Percentiles rank a stretch among this genome's conserved stretches.
These are phyloP conservation scores for Pantelozetes paolii DNA, from an alignment of 2,888 invertebrate species.

Conservation along the genomic window DNA sequence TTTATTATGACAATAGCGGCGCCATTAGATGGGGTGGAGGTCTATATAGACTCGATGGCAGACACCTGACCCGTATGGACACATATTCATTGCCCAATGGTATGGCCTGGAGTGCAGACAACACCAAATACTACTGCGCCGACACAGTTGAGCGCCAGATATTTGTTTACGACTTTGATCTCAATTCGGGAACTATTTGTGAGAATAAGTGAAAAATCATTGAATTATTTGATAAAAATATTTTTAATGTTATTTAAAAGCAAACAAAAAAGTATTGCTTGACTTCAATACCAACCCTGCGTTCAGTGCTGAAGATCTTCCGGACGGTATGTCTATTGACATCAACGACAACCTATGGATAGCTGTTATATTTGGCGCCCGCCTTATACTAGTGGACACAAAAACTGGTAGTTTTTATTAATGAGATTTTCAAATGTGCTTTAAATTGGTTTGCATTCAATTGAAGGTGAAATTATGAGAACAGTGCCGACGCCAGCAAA, in stretches of 20 bases:
- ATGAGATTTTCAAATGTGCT: background rate
- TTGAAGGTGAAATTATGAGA: background rate
- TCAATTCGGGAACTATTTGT: conserved; percentile 29
- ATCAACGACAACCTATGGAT: conserved; percentile 26
- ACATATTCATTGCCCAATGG: conserved; percentile 39
- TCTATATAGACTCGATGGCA: conserved; percentile 16
- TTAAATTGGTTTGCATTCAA: background rate
- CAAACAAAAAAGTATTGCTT: conserved; percentile 29
- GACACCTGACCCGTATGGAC: background rate
- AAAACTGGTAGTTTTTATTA: background rate
- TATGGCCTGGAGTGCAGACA: conserved; percentile 39
- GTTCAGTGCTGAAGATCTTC: conserved; percentile 29
- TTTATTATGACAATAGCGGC: conserved; percentile 1
- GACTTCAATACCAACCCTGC: conserved; percentile 18
- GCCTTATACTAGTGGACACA: conserved; percentile 32
- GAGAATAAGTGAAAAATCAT: background rate
- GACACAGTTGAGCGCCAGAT: conserved; percentile 39
- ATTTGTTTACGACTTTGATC: conserved; percentile 36
- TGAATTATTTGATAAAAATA: background rate
- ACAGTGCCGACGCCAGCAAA: conserved; percentile 25
- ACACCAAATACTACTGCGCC: conserved; percentile 22
- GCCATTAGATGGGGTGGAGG: background rate
- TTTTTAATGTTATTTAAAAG: background rate
- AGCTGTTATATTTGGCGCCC: conserved; percentile 35
- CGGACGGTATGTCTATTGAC: conserved; percentile 41